Base-by-base conservation (phyloP, 1,140 invertebrate genomes). In the Drosophila yakuba region DNA sequence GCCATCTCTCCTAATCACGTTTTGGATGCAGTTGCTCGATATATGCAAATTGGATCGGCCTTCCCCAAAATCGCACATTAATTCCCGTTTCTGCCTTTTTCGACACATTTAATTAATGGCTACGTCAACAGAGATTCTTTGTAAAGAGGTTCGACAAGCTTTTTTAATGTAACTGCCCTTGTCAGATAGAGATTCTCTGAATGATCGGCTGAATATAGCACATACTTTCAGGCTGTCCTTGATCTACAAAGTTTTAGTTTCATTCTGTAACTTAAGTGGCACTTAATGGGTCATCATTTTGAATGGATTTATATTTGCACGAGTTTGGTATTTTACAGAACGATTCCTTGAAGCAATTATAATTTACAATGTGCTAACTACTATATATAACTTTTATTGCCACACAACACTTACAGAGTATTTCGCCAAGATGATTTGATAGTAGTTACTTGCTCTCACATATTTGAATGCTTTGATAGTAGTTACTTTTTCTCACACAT, bases 1-100 rank as follows among this genome's bases (percentile, higher is more conserved):
- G 17, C 66, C 23, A 43, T 63, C 23, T 32, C 67, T 23, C 43
- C 67, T 69, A 73, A 75, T 75, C 71, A 66, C 73, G 73, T 75
- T 75, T 75, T 36, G 67, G 48, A 14, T 67, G 67, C 41, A 71
- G 39, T 57, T 17, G 35, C 38, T 39, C 36, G 20, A 41, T 48
- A 20, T 71, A 72, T 71, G 66, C 68, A 58, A 72, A 72, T 71
- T 43, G 28, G 11, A 14, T 11, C 25, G 61, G 61, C 61, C 60
- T 72, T 58, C 66, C 20, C 48, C 41, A 69, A 57, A 57, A 41
- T 50, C 51, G 36, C 20, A 28, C 64, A 43, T 58, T 58, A 50
- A 69, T 66, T 66, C 32, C 61, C 38, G 12, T 44, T 64, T 64
- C 32, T 7, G 43, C 14, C 25, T n/a, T 47, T 15, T 44, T 52